These are phyloP conservation scores for Babylonia areolata DNA, from an alignment of 1,140 invertebrate genomes.

Conservation along the genomic window DNA sequence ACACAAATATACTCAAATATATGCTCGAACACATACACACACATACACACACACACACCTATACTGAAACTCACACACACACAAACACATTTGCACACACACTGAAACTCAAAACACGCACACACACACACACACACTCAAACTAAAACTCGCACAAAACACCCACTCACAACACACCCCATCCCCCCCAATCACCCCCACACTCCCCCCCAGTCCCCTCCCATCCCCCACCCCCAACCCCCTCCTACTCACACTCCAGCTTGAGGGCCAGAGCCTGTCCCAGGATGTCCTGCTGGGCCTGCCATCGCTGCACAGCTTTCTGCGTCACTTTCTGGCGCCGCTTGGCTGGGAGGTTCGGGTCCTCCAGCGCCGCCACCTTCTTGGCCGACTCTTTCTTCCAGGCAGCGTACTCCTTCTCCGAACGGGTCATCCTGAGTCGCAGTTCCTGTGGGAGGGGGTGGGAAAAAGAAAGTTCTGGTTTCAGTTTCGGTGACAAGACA, in stretches of 20 bases:
- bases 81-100: background rate
- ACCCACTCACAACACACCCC: background rate
- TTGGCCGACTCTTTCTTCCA: constrained; percentile 22
- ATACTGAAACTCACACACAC: background rate
- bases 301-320: constrained; percentile 22
- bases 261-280: constrained; percentile 19
- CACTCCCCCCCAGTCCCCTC: too few species aligned
- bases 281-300: constrained; percentile 25
- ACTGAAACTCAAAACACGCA: background rate
- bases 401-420: constrained; percentile 22
- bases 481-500: too few species aligned
- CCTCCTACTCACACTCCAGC: constrained; percentile 15
- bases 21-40: background rate
- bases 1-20: background rate
- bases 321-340: constrained; percentile 18
- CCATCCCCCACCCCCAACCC: background rate
- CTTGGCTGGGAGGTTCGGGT: constrained; percentile 13
- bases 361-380: constrained; percentile 9
- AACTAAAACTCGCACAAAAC: background rate
- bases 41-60: background rate
- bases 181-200: background rate
- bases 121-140: background rate
- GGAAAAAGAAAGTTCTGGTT: too few species aligned
- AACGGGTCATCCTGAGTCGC: constrained; percentile 22
- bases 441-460: background rate